These are phyloP conservation scores for Anthrax anthrax DNA, from an alignment of 2,888 invertebrate genomes.

Conservation along the genomic window DNA sequence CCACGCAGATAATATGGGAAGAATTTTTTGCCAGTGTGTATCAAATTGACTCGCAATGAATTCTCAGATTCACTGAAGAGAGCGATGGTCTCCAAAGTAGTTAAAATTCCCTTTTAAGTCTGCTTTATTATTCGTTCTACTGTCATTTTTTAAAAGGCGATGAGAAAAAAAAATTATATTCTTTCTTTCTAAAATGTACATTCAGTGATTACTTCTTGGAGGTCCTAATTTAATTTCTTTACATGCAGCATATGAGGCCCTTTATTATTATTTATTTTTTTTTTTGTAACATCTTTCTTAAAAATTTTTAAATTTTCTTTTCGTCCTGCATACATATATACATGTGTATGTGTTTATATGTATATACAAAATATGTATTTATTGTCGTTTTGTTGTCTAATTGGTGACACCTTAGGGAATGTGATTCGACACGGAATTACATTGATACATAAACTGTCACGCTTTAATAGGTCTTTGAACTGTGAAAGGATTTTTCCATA, in stretches of 20 bases:
- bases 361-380: too few species aligned
- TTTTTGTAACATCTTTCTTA: not conserved
- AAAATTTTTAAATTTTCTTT: not conserved
- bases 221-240: slow-evolving; percentile 4
- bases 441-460: slow-evolving; percentile 7
- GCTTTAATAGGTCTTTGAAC: slow-evolving; percentile 4
- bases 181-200: not conserved
- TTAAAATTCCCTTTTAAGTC: slow-evolving; percentile 2
- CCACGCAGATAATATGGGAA: not conserved
- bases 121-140: slow-evolving; percentile 3
- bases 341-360: too few species aligned
- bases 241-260: not conserved
- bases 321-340: not conserved
- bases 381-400: slow-evolving; percentile 18
- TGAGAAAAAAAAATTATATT: not conserved
- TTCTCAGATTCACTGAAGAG: not conserved
- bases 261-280: not conserved
- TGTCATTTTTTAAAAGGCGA: slow-evolving; percentile 3
- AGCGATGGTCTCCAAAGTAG: slow-evolving; percentile 4
- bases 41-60: slow-evolving; percentile 1
- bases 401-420: slow-evolving; percentile 26
- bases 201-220: not conserved
- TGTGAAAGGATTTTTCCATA: slow-evolving; percentile 1
- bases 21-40: not conserved
- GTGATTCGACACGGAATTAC: slow-evolving; percentile 7